These are phyloP conservation scores for Sinotaia quadrata DNA, from an alignment of 2,888 invertebrate genomes.

Conservation along the genomic window DNA sequence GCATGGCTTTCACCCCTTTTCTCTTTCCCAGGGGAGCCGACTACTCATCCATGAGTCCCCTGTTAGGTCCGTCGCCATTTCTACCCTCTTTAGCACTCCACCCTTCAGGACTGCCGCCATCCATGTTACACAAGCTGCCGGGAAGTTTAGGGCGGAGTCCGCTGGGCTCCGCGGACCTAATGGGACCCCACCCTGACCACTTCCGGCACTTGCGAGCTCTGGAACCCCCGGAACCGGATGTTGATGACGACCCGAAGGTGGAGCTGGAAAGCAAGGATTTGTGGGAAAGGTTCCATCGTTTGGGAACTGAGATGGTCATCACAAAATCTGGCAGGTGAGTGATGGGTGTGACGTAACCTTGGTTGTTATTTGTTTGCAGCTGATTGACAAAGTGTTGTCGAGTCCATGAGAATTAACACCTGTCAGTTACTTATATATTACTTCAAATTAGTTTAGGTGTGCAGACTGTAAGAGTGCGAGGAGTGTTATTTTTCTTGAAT, in stretches of 20 bases:
- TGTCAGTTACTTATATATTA: too few species aligned
- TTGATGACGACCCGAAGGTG: conserved; percentile 98
- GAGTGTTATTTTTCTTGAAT: too few species aligned
- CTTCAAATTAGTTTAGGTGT: too few species aligned
- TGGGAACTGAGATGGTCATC: conserved; percentile 99
- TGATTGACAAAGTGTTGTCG: too few species aligned
- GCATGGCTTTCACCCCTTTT: conserved; percentile 63
- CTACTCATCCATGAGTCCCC: conserved; percentile 45
- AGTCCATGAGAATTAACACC: too few species aligned
- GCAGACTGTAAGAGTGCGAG: too few species aligned
- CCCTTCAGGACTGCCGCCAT: conserved; percentile 48
- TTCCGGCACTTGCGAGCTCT: conserved; percentile 72
- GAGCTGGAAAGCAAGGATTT: conserved; percentile 98
- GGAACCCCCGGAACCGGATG: conserved; percentile 79
- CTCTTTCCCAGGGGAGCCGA: conserved; percentile 55
- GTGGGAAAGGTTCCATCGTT: conserved; percentile 98
- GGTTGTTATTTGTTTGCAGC: too few species aligned
- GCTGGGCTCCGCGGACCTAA: conserved; percentile 51
- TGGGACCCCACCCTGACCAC: conserved; percentile 48
- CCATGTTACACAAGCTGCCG: conserved; percentile 51
- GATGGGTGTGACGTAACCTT: too few species aligned
- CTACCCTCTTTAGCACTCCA: conserved; percentile 54
- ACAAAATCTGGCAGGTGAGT: conserved; percentile 98
- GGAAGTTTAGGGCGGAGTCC: conserved; percentile 49
- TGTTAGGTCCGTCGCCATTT: conserved; percentile 53